These are phyloP conservation scores for Numenius phaeopus DNA, from an alignment of 2,797 vertebrate genomes.

Conservation along the genomic window DNA sequence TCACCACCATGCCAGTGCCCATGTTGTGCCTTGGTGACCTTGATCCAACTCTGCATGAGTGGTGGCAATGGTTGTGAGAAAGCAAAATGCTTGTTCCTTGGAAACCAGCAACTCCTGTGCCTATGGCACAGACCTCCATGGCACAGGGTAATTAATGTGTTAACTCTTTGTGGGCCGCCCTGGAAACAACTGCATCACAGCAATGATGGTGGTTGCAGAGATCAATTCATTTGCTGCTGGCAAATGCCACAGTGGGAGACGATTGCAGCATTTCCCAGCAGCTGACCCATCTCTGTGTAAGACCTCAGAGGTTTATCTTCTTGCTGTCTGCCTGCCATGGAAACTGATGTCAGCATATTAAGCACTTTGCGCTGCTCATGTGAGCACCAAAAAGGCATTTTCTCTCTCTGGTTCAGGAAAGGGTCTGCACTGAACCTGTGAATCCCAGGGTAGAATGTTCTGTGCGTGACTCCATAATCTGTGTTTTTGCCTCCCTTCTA, in stretches of 20 bases:
- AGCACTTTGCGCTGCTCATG: background rate
- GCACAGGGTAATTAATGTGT: background rate
- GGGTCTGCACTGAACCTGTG: background rate
- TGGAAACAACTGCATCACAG: background rate
- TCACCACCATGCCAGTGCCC: background rate
- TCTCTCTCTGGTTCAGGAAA: background rate
- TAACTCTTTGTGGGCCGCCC: background rate
- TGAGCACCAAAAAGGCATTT: background rate
- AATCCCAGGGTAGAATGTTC: background rate
- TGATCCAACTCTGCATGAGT: background rate
- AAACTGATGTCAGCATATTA: background rate
- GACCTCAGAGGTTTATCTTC: background rate
- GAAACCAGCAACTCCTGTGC: background rate
- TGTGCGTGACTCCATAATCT: background rate
- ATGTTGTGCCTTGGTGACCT: background rate
- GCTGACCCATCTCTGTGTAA: fast-evolving
- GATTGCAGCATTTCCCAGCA: background rate
- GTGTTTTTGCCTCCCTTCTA: slow-evolving; percentile 63
- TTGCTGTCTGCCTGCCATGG: background rate
- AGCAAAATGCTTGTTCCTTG: background rate
- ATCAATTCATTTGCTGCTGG: background rate
- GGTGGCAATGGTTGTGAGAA: background rate
- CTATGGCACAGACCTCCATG: background rate
- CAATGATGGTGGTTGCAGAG: background rate
- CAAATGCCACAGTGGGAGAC: background rate